Base-by-base conservation (phyloP, 2,797 vertebrate genomes). In the Allochrocebus solatus region DNA sequence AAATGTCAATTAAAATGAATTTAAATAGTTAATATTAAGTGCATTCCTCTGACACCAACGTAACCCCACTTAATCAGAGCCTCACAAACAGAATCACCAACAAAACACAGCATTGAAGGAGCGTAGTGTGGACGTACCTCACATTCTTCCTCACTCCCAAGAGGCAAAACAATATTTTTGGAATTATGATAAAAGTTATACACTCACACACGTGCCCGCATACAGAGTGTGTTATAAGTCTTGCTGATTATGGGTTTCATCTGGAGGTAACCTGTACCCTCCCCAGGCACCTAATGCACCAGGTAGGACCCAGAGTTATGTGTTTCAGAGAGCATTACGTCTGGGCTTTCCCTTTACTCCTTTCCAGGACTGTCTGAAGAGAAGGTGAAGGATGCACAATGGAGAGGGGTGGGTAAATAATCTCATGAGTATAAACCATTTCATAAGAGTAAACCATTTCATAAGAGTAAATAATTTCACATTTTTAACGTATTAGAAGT, bases 271-370 rank as follows among this genome's bases (percentile, higher is more conserved):
- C 13, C 28, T 36, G 2, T 8, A 7, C 5, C 55, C 43, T 72
- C 22, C 26, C 21, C 26, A 79, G 33, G 16, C 11, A 10, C 10
- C 11, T 53, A 10, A 30, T 57, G n/a, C 3, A 30, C 3, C 2
- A 8, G 0, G 1, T 67, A 55, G 26, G 4, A 21, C n/a, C n/a
- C 55, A 50, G 36, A 41, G 6, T 64, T 48, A 6, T 0, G 0
- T 24, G 41, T 70, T 10, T 57, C n/a, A 43, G 5, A 16, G 33
- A 70, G 1, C 24, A 2, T 17, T n/a, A 5, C 2, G 0, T 19
- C 28, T 57, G 9, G 2, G 0, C 41, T 17, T 67, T n/a, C 17
- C 61, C 12, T n/a, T 17, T 36, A 0, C 11, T 21, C 41, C 36
- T 48, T 46, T 26, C n/a, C n/a, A n/a, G 39, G 14, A 3, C 3